Base-by-base conservation (phyloP, 2,113 vertebrate species). In the Cinclus mexicanus region DNA sequence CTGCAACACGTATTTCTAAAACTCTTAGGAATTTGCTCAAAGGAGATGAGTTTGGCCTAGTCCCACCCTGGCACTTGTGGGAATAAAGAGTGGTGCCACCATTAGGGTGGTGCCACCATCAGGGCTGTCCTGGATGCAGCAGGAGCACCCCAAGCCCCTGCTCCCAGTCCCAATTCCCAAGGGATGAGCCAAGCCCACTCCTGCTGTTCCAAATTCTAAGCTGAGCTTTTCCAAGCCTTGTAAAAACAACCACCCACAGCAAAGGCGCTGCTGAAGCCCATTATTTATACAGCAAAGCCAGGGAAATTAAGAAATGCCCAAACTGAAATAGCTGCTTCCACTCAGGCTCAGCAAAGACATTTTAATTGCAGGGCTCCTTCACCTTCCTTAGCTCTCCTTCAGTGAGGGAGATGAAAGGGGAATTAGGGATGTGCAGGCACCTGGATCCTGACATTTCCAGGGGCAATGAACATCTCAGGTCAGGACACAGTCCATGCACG, bases 21-120 rank as follows among this genome's bases (percentile, higher is more conserved):
- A 20, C 12, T 2, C 18, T 12, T 1, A 17, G 44, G 25, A 49
- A 26, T 33, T 5, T 4, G 18, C 5, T 33, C 5, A 11, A 28
- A 56, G 23, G 33, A n/a, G 25, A 1, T 1, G 5, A 4, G n/a
- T 2, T 39, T 42, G 59, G 49, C 53, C 2, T 2, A 46, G 44
- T 7, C 10, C 28, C 29, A 41, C 1, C 3, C 19, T 3, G 3
- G 46, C 1, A 11, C 12, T 2, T 2, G 6, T 1, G 11, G 69
- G 67, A n/a, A 25, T 0, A 2, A 10, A 70, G 39, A 25, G 42
- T 11, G 5, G 11, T 35, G 53, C 21, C 37, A 12, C 3, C 1
- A 0, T 0, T 8, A 7, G 8, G 19, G 10, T 21, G 33, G 13
- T 35, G 44, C 4, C 47, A 46, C 6, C 5, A 1, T 2, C 61